Evolutionary conservation across 2,113 vertebrate genomes (phyloP).

Genomic region (Dromas ardeola): DNA sequence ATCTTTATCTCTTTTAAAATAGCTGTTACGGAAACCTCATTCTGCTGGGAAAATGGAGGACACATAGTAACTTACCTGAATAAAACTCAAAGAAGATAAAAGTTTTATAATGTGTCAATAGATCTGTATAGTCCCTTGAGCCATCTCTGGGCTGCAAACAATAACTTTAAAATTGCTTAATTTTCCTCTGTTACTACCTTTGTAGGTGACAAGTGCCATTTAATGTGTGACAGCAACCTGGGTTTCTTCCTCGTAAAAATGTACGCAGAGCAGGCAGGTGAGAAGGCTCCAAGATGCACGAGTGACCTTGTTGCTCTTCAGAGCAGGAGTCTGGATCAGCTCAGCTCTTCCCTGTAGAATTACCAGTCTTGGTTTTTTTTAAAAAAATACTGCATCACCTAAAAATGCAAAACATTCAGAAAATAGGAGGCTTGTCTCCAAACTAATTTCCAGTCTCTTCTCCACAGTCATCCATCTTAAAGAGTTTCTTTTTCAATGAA

Average conservation of each 20-base stretch:
- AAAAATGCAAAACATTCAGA: background rate
- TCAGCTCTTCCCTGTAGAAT: background rate
- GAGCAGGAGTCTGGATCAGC: background rate
- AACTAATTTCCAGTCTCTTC: background rate
- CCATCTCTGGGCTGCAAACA: background rate
- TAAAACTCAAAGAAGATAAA: background rate
- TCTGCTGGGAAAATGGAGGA: background rate
- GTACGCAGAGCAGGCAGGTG: background rate
- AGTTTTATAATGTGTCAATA: background rate
- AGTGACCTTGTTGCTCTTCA: background rate
- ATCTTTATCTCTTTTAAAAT: background rate
- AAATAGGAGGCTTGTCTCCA: background rate
- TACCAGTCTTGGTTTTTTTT: background rate
- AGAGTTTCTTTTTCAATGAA: background rate
- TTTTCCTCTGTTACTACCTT: background rate
- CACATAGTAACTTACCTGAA: background rate
- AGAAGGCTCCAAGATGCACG: background rate
- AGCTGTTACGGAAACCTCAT: background rate
- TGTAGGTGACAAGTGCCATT: background rate
- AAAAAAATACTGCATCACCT: background rate
- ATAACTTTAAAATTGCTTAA: background rate
- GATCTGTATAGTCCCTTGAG: background rate
- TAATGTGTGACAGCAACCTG: background rate
- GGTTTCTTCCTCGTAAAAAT: background rate
- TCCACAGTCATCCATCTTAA: background rate